Conservation (phyloP, 2,888 invertebrate genomes). For the Alviniconcha strummeri region DNA sequence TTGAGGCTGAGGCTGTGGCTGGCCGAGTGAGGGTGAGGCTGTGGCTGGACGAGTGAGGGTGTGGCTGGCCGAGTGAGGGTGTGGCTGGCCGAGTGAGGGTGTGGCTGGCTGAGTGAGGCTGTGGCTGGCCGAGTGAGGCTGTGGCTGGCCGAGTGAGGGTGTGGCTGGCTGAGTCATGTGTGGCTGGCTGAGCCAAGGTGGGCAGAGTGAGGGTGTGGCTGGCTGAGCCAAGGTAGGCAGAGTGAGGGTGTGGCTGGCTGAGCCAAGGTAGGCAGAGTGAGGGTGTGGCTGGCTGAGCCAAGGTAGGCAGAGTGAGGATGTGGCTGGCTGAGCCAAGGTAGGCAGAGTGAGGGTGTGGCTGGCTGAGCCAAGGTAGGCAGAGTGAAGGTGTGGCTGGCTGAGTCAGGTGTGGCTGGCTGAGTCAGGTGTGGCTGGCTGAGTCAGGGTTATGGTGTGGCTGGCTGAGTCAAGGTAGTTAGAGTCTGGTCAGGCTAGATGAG, state of each 20-base stretch:
- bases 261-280: background rate
- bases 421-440: too few species aligned
- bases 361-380: too few species aligned
- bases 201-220: background rate
- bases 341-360: too few species aligned
- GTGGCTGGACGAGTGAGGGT: background rate
- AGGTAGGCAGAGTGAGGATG: too few species aligned
- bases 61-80: background rate
- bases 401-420: too few species aligned
- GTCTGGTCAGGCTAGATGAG: too few species aligned
- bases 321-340: too few species aligned
- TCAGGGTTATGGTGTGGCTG: too few species aligned
- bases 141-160: slow-evolving; percentile 59
- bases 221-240: background rate
- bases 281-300: background rate
- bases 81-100: background rate
- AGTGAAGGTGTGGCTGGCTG: too few species aligned
- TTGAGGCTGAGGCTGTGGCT: background rate
- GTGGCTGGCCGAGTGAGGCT: background rate
- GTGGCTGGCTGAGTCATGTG: too few species aligned
- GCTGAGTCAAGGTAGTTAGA: too few species aligned
- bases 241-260: background rate
- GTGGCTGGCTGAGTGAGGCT: background rate
- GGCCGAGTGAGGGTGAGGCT: background rate
- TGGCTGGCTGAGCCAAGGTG: too few species aligned